A percentile compares a stretch with the other conserved stretches of the same genome.
phyloP scores from a whole-genome alignment of 2,113 vertebrate genomes.

The Theristicus caerulescens region DNA sequence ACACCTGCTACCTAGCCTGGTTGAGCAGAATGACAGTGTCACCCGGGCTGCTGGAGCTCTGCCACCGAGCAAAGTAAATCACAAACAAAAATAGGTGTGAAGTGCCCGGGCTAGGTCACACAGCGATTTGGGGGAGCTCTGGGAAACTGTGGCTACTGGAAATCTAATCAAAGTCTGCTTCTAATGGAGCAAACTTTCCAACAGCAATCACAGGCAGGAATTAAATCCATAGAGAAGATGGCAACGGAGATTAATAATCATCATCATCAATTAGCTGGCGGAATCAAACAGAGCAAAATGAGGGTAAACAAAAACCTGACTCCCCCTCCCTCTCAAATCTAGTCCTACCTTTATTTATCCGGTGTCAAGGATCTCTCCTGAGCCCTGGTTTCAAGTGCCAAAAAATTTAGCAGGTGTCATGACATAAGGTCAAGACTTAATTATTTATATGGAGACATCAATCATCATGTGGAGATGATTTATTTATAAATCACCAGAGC shows the following conservation, averaged over 20 bases:
- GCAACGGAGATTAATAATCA: constrained; percentile 11
- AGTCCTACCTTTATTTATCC: background rate
- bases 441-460: constrained; percentile 78
- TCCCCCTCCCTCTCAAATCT: background rate
- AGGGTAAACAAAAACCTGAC: background rate
- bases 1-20: constrained; percentile 59
- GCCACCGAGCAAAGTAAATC: fast-evolving
- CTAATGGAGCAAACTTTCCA: background rate
- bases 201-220: background rate
- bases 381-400: constrained; percentile 36
- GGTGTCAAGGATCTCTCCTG: constrained; percentile 44
- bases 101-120: background rate
- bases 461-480: constrained; percentile 61
- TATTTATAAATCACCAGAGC: constrained; percentile 68
- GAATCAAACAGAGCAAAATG: constrained; percentile 42
- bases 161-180: background rate
- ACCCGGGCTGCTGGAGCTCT: background rate
- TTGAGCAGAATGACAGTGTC: background rate
- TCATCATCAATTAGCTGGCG: constrained; percentile 5
- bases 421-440: constrained; percentile 79
- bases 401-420: constrained; percentile 74
- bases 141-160: background rate
- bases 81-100: background rate
- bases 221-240: background rate
- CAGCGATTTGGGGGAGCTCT: background rate